These are phyloP conservation scores for Columbina picui DNA, from an alignment of 2,113 vertebrate genomes.

Conservation along the genomic window DNA sequence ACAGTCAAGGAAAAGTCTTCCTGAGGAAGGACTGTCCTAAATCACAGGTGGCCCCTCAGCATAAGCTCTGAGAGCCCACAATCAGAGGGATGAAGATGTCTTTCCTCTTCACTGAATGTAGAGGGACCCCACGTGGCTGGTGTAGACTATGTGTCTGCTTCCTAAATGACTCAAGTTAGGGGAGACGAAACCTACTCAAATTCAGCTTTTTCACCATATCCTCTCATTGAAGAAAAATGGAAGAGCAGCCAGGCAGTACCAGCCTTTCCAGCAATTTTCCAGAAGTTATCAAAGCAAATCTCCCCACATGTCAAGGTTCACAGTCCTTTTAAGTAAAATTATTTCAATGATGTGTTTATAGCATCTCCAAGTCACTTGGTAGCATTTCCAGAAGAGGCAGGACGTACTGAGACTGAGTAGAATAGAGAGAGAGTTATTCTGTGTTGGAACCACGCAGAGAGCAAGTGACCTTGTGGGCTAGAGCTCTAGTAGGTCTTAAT, in stretches of 20 bases:
- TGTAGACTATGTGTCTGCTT: not conserved
- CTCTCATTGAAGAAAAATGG: not conserved
- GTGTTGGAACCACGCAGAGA: not conserved
- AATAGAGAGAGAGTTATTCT: not conserved
- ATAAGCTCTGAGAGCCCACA: not conserved
- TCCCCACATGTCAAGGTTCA: not conserved
- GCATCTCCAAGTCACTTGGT: not conserved
- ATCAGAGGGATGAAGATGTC: not conserved
- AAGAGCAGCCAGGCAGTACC: not conserved
- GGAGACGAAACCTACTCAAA: not conserved
- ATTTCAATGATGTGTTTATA: not conserved
- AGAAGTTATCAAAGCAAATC: not conserved
- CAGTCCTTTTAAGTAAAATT: not conserved
- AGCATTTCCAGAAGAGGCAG: not conserved
- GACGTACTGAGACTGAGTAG: not conserved
- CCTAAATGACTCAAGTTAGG: not conserved
- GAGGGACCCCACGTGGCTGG: conserved; percentile 60
- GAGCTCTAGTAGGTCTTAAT: not conserved
- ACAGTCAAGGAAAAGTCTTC: not conserved
- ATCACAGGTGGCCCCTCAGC: not conserved
- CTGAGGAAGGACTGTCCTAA: not conserved
- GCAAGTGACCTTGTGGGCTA: not conserved
- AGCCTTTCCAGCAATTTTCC: not conserved
- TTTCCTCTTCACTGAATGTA: conserved; percentile 39
- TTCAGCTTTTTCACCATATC: not conserved